Evolutionary conservation across 1,140 invertebrate species (phyloP).

Genomic region (Oryzaephilus surinamensis): DNA sequence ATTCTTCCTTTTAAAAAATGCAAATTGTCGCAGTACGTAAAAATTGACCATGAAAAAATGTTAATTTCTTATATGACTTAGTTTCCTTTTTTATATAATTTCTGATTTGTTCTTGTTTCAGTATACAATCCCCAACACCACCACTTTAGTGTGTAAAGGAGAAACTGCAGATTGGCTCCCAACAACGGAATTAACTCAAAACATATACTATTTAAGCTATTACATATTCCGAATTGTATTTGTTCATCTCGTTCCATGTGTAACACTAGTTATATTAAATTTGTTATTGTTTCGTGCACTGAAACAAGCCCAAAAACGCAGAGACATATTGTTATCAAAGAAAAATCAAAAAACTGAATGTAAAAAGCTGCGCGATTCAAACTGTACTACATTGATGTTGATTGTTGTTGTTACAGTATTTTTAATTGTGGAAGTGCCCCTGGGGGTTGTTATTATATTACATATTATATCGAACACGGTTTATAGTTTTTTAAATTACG

Average conservation of each 20-base stretch:
- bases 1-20: too few species aligned
- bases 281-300: slow-evolving; percentile 76
- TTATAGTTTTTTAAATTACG: slow-evolving; percentile 63
- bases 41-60: too few species aligned
- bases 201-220: too few species aligned
- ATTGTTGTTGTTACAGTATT: slow-evolving; percentile 92
- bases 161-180: slow-evolving; percentile 55
- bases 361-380: slow-evolving; percentile 71
- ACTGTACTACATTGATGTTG: slow-evolving; percentile 89
- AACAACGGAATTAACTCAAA: too few species aligned
- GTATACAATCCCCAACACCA: too few species aligned
- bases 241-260: slow-evolving; percentile 82
- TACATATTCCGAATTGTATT: slow-evolving; percentile 81
- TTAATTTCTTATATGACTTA: too few species aligned
- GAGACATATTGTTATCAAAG: slow-evolving; percentile 59
- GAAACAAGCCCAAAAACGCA: slow-evolving; percentile 65
- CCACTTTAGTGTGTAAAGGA: slow-evolving; percentile 47
- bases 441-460: slow-evolving; percentile 76
- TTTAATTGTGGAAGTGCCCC: slow-evolving; percentile 79
- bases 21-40: too few species aligned
- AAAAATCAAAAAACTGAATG: slow-evolving; percentile 78
- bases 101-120: too few species aligned
- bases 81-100: too few species aligned
- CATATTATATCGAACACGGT: slow-evolving; percentile 71
- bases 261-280: slow-evolving; percentile 80